Conservation (phyloP, 2,888 invertebrate genomes). For the Hirtodrosophila confusa region DNA sequence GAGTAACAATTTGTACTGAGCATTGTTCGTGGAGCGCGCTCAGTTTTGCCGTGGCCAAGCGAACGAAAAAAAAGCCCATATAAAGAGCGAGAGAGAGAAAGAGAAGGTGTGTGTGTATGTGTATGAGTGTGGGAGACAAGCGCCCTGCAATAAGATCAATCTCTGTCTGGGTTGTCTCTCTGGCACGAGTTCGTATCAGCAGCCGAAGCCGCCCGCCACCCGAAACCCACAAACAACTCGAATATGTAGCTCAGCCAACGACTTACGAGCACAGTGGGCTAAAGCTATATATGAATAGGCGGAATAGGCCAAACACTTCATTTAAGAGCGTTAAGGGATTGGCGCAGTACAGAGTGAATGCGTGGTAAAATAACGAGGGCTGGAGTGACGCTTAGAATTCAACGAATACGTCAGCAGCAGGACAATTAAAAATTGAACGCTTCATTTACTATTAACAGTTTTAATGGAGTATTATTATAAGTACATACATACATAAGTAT, state of each 20-base stretch:
- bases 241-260: conserved; percentile 18
- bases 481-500: too few relatives aligned
- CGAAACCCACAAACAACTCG: conserved; percentile 9
- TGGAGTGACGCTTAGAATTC: too few relatives aligned
- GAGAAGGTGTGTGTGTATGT: neutral
- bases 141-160: conserved; percentile 68
- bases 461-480: too few relatives aligned
- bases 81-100: conserved; percentile 15
- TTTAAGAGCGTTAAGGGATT: too few relatives aligned
- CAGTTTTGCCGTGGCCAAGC: conserved; percentile 54
- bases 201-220: conserved; percentile 9
- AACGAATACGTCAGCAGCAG: too few relatives aligned
- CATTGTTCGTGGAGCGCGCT: conserved; percentile 26
- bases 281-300: neutral
- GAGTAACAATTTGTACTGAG: conserved; percentile 68
- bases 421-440: too few relatives aligned
- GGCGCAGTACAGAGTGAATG: too few relatives aligned
- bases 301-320: too few relatives aligned
- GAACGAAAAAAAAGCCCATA: conserved; percentile 7
- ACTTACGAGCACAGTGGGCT: conserved; percentile 40
- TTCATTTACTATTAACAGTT: too few relatives aligned
- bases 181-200: conserved; percentile 33
- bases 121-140: conserved; percentile 19
- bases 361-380: too few relatives aligned
- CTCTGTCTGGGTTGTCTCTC: conserved; percentile 34